Base-by-base conservation (phyloP, 2,888 invertebrate genomes). In the Phrixothrix hirtus region DNA sequence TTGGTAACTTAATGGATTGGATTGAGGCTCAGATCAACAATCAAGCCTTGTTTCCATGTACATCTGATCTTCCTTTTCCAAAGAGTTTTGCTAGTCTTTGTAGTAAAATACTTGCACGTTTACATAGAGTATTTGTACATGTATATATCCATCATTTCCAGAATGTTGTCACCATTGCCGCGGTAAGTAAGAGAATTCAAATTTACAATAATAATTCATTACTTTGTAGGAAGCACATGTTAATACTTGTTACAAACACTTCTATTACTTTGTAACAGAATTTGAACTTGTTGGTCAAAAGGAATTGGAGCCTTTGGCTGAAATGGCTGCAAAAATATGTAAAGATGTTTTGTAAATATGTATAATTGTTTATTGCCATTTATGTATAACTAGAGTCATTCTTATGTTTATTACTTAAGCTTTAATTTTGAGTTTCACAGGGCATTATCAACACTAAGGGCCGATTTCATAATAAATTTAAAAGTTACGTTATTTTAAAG, bases 91-190 rank as follows among this genome's bases (percentile, higher is more conserved):
- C 82, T 16, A 82, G 82, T 16, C 79, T 88, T 9, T 91, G 92
- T 69, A 86, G 90, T 65, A 95, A 95, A 77, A 93, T 95, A 58
- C 75, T 95, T 62, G 92, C 93, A 0, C 80, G 94, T 38, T 77
- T 95, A 31, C 94, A 92, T 75, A 80, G 94, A 61, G 92, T 95
- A 2, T 95, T 95, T 75, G 94, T 95, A 1, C 94, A 95, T 74
- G 92, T 94, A 31, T 95, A 95, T 71, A 95, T 95, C 58, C 94
- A 95, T 76, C 95, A 95, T 74, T 95, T 95, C 74, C 93, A 95
- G 71, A 83, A 91, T 65, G 82, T 95, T 55, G 87, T 91, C 14
- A 84, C 87, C 32, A 88, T 94, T 65, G 89, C 92, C 62, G 93
- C 93, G 25, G 92, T 92, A 79, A 84, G 87, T 81, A 5, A 21